Evolutionary conservation across 2,113 vertebrate genomes (phyloP).

Genomic region (Haliaeetus leucogaster): DNA sequence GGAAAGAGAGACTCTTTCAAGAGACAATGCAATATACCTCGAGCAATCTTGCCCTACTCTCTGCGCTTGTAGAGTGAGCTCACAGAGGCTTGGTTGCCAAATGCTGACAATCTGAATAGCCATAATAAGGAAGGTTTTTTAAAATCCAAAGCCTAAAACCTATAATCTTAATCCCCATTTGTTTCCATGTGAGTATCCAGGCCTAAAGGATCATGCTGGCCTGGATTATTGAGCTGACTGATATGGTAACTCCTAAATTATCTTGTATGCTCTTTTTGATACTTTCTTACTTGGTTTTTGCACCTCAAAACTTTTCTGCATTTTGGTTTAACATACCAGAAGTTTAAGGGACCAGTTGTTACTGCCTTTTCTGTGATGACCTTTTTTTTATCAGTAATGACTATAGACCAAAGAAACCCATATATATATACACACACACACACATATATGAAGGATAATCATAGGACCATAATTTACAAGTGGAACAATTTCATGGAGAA

Average conservation of each 20-base stretch:
- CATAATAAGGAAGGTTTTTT: not conserved
- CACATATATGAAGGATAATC: not conserved
- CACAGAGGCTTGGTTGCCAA: not conserved
- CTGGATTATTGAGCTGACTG: not conserved
- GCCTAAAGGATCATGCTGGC: not conserved
- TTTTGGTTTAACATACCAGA: not conserved
- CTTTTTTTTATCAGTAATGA: not conserved
- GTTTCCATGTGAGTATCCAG: not conserved
- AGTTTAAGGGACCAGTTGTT: not conserved
- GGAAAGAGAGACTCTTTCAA: not conserved
- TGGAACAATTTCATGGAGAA: not conserved
- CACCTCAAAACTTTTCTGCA: not conserved
- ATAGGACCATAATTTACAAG: not conserved
- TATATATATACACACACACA: not conserved
- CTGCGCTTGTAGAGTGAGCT: accelerated
- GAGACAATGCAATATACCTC: not conserved
- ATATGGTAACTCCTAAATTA: not conserved
- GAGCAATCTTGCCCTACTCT: not conserved
- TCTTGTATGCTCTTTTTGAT: not conserved
- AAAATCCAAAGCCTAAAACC: not conserved
- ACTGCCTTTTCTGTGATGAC: not conserved
- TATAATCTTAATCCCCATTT: not conserved
- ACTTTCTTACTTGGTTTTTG: not conserved
- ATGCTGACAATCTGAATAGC: not conserved
- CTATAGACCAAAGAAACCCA: not conserved